Evolutionary conservation across 2,113 vertebrate species (phyloP), one percentile per base, ranked within the genome.

Genomic region (Mola mola): DNA sequence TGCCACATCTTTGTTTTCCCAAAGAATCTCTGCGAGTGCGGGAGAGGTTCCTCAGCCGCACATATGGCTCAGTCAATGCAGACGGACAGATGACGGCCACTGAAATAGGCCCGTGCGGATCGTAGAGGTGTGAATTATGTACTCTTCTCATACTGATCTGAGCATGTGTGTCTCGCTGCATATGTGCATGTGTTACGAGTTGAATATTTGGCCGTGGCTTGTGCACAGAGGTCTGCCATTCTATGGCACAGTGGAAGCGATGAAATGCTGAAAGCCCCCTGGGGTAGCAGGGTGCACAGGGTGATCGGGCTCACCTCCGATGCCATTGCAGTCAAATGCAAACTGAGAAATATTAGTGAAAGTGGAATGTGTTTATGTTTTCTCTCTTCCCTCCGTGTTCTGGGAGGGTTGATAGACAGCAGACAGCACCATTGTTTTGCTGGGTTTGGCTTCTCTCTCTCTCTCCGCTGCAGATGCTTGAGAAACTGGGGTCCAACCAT

Each of bases 231-330:
- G 78, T 66, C 55, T 87, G 75, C 65, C 74, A 78, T 60, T 53
- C 65, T 49, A 61, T 72, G 61, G 50, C 78, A 69, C 50, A 85
- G 61, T 49, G 56, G 63, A 28, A 28, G 44, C 64, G 38, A 61
- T 48, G 53, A 73, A 79, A 61, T 44, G 34, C 52, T 56, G 46
- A 72, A 60, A 82, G 64, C 56, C 80, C 65, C 72, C 56, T 46
- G 34, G 90, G 90, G 78, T 87, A 83, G 67, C 81, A 85, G 66
- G 88, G 90, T 42, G 4, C 85, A 72, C 38, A 81, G 78, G 89
- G 90, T 88, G 63, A 81, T 83, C 29, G 53, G 83, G 83, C 79
- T 79, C 57, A 70, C 66, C 31, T 74, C 58, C 40, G 41, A 43
- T 72, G 29, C 21, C 37, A 25, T 34, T 58, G 28, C 7, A n/a